phyloP scores from a whole-genome alignment of 2,113 vertebrate species.

The Pungitius pungitius region DNA sequence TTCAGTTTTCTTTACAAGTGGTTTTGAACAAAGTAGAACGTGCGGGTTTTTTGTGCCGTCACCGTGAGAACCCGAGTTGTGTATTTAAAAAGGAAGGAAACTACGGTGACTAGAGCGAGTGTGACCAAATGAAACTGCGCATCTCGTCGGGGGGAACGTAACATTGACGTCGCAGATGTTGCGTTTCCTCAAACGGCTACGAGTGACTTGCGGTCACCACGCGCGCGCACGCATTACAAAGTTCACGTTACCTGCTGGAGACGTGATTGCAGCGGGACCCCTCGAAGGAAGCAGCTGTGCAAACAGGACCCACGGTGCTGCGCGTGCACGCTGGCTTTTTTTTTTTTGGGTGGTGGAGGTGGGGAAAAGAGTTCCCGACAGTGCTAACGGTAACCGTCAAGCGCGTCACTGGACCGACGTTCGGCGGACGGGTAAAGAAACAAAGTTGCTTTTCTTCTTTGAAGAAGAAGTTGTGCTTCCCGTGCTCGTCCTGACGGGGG shows the following conservation, averaged over 20 bases:
- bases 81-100: slow-evolving; percentile 30
- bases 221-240: neutral
- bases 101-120: slow-evolving; percentile 15
- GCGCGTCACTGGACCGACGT: slow-evolving; percentile 19
- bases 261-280: no score
- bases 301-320: no score
- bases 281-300: no score
- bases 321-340: slow-evolving; percentile 5
- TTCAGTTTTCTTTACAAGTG: slow-evolving; percentile 72
- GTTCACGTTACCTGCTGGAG: no score
- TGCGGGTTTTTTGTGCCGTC: neutral
- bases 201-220: slow-evolving; percentile 29
- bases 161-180: neutral
- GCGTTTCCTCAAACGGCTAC: slow-evolving; percentile 13
- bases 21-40: slow-evolving; percentile 5
- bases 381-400: slow-evolving; percentile 19
- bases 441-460: neutral
- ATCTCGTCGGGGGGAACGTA: neutral
- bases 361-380: slow-evolving; percentile 28
- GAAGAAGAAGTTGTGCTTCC: neutral
- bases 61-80: slow-evolving; percentile 1
- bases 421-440: neutral
- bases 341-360: slow-evolving; percentile 18
- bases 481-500: neutral
- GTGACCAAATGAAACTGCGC: neutral